Base-by-base conservation (phyloP, 2,113 vertebrate genomes). In the Cariama cristata region DNA sequence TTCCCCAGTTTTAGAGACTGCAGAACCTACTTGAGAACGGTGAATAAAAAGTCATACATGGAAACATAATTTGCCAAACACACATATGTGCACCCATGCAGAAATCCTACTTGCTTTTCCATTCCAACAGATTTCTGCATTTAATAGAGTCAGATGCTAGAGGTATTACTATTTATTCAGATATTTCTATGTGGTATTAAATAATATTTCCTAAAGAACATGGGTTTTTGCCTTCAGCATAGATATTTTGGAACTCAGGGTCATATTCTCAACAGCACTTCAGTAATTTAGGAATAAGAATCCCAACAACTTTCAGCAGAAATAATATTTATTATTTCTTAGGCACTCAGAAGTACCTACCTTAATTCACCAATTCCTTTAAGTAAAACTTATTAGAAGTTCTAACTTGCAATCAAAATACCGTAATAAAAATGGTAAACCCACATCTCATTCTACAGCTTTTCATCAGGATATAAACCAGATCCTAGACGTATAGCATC, bases 401-500 rank as follows among this genome's bases (percentile, higher is more conserved):
- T 60, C 35, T 71, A 94, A 64, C 17, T 52, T 17, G 30, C 40
- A 52, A 58, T 21, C 24, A 52, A 17, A 88, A 68, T 81, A 53
- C 56, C 72, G 23, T 22, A 79, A 67, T 38, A 23, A 82, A 89
- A 86, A 21, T 4, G 22, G 79, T 11, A 77, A 71, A 47, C 6
- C n/a, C 59, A 55, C 58, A 45, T 89, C 84, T 96, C 87, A 89
- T 95, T 90, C 86, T 87, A 33, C 81, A 68, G 66, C 35, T 96
- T 96, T 93, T 87, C 91, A 94, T 87, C 77, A 79, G 53, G 50
- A 53, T 30, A n/a, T 7, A 50, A 82, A 45, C 27, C 88, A 86
- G 83, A 69, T 30, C 73, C 58, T 6, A 22, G 69, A 16, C 0
- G 0, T 35, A 26, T 0, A 64, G 72, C 64, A 89, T 33, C 73